Evolutionary conservation across 2,797 vertebrate genomes (phyloP).

Genomic region (Periparus ater): DNA sequence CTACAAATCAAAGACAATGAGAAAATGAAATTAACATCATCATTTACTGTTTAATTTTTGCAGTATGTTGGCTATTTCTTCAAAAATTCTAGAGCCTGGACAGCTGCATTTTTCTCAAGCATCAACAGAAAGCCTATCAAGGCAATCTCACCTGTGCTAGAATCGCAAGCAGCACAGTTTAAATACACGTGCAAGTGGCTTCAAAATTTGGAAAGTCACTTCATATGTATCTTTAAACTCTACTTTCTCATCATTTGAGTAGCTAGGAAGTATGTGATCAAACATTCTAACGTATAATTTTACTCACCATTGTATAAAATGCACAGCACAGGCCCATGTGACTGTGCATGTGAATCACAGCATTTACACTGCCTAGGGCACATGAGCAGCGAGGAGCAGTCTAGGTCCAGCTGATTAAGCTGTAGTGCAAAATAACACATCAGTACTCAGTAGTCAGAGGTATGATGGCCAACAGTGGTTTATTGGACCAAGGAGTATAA

Average conservation of each 20-base stretch:
- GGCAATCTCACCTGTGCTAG: background rate
- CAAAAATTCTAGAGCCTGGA: conserved; percentile 11
- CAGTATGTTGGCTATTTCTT: background rate
- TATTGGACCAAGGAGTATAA: conserved; percentile 72
- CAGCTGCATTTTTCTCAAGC: background rate
- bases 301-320: background rate
- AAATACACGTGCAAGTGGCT: conserved; percentile 18
- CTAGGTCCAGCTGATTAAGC: conserved; percentile 69
- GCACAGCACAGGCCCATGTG: background rate
- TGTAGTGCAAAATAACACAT: conserved; percentile 66
- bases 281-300: conserved; percentile 52
- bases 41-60: background rate
- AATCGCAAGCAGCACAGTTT: background rate
- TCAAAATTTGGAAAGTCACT: conserved; percentile 40
- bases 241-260: conserved; percentile 42
- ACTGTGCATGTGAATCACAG: conserved; percentile 53
- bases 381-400: conserved; percentile 17
- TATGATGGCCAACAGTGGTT: conserved; percentile 68
- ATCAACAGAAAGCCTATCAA: background rate
- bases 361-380: conserved; percentile 58
- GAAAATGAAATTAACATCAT: background rate
- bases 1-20: background rate
- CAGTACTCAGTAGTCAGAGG: conserved; percentile 53
- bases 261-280: conserved; percentile 24
- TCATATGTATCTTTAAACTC: conserved; percentile 6